Percentiles rank a stretch among this genome's conserved stretches.
These are phyloP conservation scores for Clepsis dumicolana DNA, from an alignment of 2,888 invertebrate genomes.

Conservation along the genomic window DNA sequence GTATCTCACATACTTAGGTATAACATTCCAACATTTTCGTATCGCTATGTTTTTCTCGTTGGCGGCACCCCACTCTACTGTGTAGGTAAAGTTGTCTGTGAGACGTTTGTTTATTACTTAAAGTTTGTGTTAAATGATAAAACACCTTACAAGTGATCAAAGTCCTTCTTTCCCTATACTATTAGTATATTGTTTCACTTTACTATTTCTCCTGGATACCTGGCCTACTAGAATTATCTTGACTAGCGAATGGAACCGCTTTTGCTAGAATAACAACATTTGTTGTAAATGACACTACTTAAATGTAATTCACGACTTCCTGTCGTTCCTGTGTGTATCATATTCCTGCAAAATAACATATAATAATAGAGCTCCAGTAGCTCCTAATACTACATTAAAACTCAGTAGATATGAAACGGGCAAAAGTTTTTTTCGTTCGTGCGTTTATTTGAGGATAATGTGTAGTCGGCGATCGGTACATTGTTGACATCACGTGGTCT, in stretches of 20 bases:
- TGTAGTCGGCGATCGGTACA: neutral
- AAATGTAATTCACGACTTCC: conserved; percentile 4
- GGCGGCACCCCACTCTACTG: too few species aligned
- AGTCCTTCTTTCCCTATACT: too few species aligned
- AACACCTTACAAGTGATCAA: too few species aligned
- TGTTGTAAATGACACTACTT: conserved; percentile 1
- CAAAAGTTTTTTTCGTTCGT: neutral
- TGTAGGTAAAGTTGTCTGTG: too few species aligned
- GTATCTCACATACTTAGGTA: too few species aligned
- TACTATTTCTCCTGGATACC: neutral
- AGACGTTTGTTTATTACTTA: too few species aligned
- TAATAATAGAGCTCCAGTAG: neutral
- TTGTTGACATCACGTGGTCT: conserved; percentile 13
- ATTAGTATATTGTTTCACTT: too few species aligned
- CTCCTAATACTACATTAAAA: neutral
- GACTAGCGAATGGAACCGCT: conserved; percentile 6
- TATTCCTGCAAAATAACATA: neutral
- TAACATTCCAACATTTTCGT: too few species aligned
- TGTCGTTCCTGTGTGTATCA: neutral
- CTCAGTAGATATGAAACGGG: neutral
- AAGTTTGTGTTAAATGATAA: too few species aligned
- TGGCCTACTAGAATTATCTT: neutral
- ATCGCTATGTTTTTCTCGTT: neutral
- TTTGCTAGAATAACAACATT: conserved; percentile 5
- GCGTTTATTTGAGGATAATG: conserved; percentile 4